Evolutionary conservation across 1,140 invertebrate genomes (phyloP).

Genomic region (Drosophila repleta): DNA sequence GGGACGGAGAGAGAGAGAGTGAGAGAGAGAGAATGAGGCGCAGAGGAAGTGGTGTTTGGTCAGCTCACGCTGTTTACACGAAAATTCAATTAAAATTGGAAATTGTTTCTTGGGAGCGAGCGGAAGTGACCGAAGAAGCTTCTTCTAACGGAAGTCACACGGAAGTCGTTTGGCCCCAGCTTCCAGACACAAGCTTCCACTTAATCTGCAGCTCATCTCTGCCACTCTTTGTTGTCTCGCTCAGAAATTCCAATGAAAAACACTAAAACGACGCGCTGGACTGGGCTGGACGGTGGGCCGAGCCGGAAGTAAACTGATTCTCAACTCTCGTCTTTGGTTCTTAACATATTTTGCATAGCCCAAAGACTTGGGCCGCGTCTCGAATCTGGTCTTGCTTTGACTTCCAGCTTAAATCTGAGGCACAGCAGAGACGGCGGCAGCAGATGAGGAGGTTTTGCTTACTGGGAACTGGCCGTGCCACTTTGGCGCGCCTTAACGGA

Average conservation of each 20-base stretch:
- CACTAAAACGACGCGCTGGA: no score
- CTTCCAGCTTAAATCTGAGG: constrained; percentile 23
- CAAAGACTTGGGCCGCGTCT: constrained; percentile 6
- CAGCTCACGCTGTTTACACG: constrained; percentile 72
- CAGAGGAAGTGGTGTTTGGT: constrained; percentile 53
- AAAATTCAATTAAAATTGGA: constrained; percentile 80
- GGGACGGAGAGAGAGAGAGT: constrained; percentile 23
- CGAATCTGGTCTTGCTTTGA: constrained; percentile 8
- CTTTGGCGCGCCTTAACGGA: constrained; percentile 79
- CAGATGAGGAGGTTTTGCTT: constrained; percentile 4
- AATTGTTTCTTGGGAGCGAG: constrained; percentile 63
- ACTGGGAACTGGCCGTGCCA: constrained; percentile 63
- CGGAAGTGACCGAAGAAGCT: constrained; percentile 56
- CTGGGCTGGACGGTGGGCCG: constrained; percentile 1
- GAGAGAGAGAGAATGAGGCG: constrained; percentile 13
- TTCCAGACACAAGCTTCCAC: constrained; percentile 29
- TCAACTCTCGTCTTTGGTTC: constrained; percentile 11
- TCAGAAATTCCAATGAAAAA: constrained; percentile 72
- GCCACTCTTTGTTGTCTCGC: constrained; percentile 29
- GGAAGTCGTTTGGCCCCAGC: constrained; percentile 66
- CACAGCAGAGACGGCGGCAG: neutral
- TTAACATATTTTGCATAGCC: constrained; percentile 69
- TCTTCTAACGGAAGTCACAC: constrained; percentile 67
- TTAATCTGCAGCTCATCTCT: constrained; percentile 41
- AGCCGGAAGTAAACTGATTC: constrained; percentile 65